phyloP scores from a whole-genome alignment of 2,797 vertebrate genomes.

The Trematomus bernacchii region DNA sequence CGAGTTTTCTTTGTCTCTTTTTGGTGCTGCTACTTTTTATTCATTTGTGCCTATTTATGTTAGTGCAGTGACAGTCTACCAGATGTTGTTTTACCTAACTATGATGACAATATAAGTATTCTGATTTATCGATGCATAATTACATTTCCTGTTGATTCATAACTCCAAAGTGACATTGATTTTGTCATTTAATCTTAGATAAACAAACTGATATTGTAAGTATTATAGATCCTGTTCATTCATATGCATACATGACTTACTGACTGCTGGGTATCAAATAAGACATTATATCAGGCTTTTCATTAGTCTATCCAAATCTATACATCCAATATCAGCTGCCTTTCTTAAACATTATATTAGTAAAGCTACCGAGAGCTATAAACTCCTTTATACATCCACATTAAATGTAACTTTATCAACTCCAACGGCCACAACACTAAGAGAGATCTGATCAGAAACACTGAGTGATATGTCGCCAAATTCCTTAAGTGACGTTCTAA shows the following conservation, averaged over 20 bases:
- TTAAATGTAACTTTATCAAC: not conserved
- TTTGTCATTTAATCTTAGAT: not conserved
- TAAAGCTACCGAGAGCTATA: not conserved
- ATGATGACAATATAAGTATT: no score
- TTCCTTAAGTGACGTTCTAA: constrained; percentile 1
- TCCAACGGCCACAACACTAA: constrained; percentile 2
- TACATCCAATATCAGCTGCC: not conserved
- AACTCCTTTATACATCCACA: not conserved
- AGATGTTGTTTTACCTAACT: no score
- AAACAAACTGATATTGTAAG: not conserved
- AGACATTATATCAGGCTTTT: not conserved
- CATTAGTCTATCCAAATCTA: not conserved
- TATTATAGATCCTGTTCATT: not conserved
- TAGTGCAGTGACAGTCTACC: no score
- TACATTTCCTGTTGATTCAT: not conserved
- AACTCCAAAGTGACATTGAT: not conserved
- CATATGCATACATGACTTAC: not conserved
- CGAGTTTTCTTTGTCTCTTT: no score
- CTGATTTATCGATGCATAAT: no score
- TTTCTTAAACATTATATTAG: not conserved
- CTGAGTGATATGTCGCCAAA: not conserved
- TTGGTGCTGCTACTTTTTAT: no score
- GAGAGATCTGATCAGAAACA: no score
- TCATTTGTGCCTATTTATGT: no score
- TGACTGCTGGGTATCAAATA: not conserved